Evolutionary conservation across 2,113 vertebrate genomes (phyloP).

Genomic region (Mohoua ochrocephala): DNA sequence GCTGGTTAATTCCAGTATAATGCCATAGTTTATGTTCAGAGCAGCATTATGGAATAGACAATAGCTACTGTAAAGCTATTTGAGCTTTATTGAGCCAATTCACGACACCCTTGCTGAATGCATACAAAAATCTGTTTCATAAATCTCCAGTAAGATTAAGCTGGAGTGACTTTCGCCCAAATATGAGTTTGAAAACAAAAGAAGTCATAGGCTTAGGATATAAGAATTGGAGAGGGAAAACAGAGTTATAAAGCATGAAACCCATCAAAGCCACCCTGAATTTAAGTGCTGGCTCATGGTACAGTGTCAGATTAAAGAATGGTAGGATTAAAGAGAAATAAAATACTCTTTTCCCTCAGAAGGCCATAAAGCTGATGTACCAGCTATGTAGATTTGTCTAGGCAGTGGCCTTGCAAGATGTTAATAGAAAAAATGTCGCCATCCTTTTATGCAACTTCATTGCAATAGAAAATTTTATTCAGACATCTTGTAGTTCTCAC

Average conservation of each 20-base stretch:
- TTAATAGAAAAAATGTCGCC: neutral
- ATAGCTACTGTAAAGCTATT: neutral
- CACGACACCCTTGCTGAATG: neutral
- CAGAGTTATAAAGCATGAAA: neutral
- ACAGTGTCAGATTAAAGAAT: neutral
- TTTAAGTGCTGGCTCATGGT: neutral
- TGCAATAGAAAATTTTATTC: neutral
- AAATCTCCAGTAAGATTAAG: neutral
- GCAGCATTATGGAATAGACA: neutral
- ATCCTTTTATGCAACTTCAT: neutral
- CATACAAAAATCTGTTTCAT: neutral
- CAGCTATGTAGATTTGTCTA: neutral
- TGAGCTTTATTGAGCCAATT: neutral
- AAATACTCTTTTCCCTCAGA: neutral
- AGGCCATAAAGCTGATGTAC: neutral
- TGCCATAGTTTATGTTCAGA: neutral
- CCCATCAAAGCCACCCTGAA: neutral
- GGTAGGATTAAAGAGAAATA: neutral
- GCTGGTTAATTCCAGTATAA: neutral
- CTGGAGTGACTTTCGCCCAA: neutral
- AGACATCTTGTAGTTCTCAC: neutral
- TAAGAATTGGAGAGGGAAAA: neutral
- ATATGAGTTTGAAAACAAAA: neutral
- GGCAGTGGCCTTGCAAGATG: neutral
- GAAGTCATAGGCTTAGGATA: neutral